Evolutionary conservation across 1,140 invertebrate species (phyloP).

Genomic region (Glossosoma conforme): DNA sequence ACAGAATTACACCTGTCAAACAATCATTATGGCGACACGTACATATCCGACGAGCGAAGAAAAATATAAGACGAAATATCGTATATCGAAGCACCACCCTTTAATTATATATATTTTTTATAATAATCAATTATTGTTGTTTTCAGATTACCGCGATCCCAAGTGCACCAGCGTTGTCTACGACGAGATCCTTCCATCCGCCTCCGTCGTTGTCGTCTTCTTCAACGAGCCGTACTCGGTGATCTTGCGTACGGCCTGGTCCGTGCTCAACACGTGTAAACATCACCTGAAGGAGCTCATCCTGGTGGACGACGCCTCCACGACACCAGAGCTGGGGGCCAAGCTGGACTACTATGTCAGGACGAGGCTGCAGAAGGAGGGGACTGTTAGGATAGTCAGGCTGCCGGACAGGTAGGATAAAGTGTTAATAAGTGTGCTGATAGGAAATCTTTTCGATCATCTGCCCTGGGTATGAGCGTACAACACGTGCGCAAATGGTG

Average conservation of each 20-base stretch:
- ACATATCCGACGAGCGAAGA: no score
- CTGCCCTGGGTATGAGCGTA: background rate
- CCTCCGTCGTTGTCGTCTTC: constrained; percentile 78
- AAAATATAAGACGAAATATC: no score
- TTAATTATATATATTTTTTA: constrained; percentile 1
- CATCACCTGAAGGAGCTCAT: constrained; percentile 71
- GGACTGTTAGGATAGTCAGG: constrained; percentile 71
- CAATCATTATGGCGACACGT: no score
- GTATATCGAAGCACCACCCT: no score
- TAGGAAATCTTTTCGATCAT: background rate
- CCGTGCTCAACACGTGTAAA: constrained; percentile 77
- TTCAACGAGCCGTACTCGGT: constrained; percentile 86
- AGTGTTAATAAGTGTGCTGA: background rate
- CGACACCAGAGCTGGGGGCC: constrained; percentile 67
- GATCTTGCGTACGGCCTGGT: constrained; percentile 79
- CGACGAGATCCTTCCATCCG: constrained; percentile 49
- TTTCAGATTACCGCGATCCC: constrained; percentile 50
- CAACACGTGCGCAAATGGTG: no score
- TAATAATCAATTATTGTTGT: constrained; percentile 1
- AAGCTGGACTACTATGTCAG: constrained; percentile 74
- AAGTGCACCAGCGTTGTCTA: constrained; percentile 45
- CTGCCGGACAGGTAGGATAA: constrained; percentile 60
- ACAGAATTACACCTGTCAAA: no score
- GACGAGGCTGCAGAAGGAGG: constrained; percentile 56
- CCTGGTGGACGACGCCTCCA: constrained; percentile 84